Evolutionary conservation across 2,113 vertebrate species (phyloP).

Genomic region (Arvicanthis niloticus): DNA sequence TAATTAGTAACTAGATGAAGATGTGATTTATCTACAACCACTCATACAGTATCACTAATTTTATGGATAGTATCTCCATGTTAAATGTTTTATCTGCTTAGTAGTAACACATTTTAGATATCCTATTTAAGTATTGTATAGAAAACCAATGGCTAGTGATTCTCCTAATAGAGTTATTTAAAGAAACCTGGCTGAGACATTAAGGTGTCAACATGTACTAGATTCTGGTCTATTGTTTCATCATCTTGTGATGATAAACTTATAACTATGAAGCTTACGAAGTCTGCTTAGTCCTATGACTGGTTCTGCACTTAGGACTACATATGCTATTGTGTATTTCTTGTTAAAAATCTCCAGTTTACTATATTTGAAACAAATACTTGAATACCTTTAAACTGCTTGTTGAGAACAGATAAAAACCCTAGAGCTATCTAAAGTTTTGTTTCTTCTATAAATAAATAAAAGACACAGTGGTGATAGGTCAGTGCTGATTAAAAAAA

Average conservation of each 20-base stretch:
- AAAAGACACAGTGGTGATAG: slow-evolving; percentile 33
- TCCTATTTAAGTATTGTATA: background rate
- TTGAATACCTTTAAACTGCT: slow-evolving; percentile 19
- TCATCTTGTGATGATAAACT: slow-evolving; percentile 59
- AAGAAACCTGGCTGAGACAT: background rate
- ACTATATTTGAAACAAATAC: background rate
- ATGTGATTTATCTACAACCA: background rate
- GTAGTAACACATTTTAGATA: background rate
- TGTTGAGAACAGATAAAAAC: background rate
- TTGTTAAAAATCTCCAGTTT: slow-evolving; percentile 14
- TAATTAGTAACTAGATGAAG: background rate
- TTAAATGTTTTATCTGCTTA: slow-evolving; percentile 17
- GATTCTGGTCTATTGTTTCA: slow-evolving; percentile 14
- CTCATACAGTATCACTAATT: background rate
- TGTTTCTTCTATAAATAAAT: slow-evolving; percentile 51
- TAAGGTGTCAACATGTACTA: background rate
- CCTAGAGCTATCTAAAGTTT: background rate
- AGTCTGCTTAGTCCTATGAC: slow-evolving; percentile 37
- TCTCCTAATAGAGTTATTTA: slow-evolving; percentile 46
- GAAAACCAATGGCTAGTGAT: slow-evolving; percentile 15
- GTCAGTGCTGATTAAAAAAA: slow-evolving; percentile 8
- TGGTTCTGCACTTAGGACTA: background rate
- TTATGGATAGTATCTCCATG: background rate
- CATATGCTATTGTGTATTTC: background rate
- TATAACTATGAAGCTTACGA: slow-evolving; percentile 52